These are phyloP conservation scores for Aspiorhynchus laticeps DNA, from an alignment of 2,113 vertebrate genomes.

Conservation along the genomic window DNA sequence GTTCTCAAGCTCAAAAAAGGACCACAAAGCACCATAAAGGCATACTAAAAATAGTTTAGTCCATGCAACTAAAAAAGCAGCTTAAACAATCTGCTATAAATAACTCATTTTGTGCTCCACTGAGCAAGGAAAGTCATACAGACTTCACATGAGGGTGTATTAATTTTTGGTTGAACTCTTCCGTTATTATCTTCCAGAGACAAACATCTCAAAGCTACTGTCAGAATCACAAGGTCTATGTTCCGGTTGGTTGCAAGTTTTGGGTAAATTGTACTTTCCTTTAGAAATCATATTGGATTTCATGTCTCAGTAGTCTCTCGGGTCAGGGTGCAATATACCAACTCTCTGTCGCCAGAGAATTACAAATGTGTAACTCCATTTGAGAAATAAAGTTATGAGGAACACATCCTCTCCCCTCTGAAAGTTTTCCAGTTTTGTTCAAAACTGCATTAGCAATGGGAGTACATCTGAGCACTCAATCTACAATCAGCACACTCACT, in stretches of 20 bases:
- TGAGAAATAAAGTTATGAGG: neutral
- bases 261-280: constrained; percentile 40
- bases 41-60: too few species aligned
- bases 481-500: constrained; percentile 11
- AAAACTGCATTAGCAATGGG: constrained; percentile 8
- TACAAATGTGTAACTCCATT: constrained; percentile 1
- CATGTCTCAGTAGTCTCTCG: constrained; percentile 3
- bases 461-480: constrained; percentile 24
- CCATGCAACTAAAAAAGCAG: too few species aligned
- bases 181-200: neutral
- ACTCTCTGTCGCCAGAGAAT: neutral
- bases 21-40: too few species aligned
- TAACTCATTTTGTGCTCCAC: too few species aligned
- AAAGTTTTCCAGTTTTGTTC: neutral
- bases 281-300: constrained; percentile 21
- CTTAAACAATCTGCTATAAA: too few species aligned
- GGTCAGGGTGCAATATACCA: constrained; percentile 11
- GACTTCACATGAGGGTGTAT: too few species aligned
- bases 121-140: too few species aligned
- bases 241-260: constrained; percentile 28
- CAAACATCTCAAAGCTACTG: neutral
- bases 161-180: neutral
- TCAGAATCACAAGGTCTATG: constrained; percentile 17
- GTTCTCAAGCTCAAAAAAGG: neutral
- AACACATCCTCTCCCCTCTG: neutral